A percentile compares a stretch with the other conserved stretches of the same genome.
phyloP scores from a whole-genome alignment of 1,140 invertebrate species.

The Drosophila rufa region DNA sequence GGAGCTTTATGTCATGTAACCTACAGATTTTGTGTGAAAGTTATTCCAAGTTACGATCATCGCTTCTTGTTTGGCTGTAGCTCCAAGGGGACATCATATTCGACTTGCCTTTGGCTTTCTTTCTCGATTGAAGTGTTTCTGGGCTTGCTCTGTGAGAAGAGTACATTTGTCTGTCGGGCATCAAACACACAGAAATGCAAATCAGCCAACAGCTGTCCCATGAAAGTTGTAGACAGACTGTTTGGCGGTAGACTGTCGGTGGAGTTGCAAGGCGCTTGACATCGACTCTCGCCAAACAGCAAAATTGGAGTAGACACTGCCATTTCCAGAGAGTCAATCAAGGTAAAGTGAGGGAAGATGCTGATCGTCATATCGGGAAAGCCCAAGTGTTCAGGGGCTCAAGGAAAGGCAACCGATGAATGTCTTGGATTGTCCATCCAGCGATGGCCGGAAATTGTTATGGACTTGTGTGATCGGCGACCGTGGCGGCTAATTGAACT shows the following conservation, averaged over 20 bases:
- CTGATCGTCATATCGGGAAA: constrained; percentile 38
- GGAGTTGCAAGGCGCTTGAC: constrained; percentile 41
- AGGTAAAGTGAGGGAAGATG: constrained; percentile 55
- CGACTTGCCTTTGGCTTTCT: not conserved
- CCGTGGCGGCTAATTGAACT: constrained; percentile 55
- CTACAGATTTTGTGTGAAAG: too few species aligned
- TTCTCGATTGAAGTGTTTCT: constrained; percentile 23
- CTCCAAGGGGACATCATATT: not conserved
- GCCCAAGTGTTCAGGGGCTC: constrained; percentile 6
- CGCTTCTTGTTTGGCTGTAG: not conserved
- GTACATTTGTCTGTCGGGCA: constrained; percentile 31
- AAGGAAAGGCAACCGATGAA: constrained; percentile 34
- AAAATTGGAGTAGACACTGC: constrained; percentile 55
- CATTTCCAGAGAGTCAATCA: constrained; percentile 57
- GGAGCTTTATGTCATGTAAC: too few species aligned
- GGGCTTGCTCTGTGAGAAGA: constrained; percentile 19
- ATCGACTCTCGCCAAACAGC: constrained; percentile 53
- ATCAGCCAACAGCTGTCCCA: constrained; percentile 49
- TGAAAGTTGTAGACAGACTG: constrained; percentile 45
- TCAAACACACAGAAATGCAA: constrained; percentile 61
- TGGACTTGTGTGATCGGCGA: constrained; percentile 44
- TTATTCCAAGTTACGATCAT: too few species aligned
- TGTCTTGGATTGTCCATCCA: constrained; percentile 36
- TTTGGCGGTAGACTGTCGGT: constrained; percentile 39
- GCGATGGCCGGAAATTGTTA: constrained; percentile 54